Evolutionary conservation across 1,140 invertebrate genomes (phyloP).

Genomic region (Ylistrum balloti): DNA sequence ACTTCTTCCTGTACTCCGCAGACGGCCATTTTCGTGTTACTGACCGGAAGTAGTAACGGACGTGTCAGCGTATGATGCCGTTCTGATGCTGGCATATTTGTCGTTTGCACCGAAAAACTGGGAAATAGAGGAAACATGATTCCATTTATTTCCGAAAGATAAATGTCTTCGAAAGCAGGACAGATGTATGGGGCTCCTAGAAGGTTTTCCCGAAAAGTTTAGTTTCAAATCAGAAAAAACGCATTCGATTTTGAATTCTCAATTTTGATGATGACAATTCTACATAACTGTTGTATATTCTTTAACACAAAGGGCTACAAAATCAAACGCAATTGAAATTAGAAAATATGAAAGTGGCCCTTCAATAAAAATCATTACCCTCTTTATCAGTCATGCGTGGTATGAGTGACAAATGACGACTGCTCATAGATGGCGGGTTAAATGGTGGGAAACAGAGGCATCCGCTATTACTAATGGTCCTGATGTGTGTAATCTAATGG

Average conservation of each 20-base stretch:
- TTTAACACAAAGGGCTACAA: too few relatives aligned
- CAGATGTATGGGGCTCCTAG: background rate
- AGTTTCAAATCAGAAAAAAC: background rate
- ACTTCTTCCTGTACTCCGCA: background rate
- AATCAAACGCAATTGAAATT: background rate
- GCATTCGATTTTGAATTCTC: too few relatives aligned
- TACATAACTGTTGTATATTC: too few relatives aligned
- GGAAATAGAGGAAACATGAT: background rate
- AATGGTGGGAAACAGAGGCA: slow-evolving; percentile 1
- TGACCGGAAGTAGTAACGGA: background rate
- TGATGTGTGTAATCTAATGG: slow-evolving; percentile 25
- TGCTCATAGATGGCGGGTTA: background rate
- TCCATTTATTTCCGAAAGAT: background rate
- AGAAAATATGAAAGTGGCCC: too few relatives aligned
- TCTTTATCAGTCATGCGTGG: background rate
- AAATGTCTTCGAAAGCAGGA: background rate
- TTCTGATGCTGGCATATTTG: background rate
- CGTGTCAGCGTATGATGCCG: background rate
- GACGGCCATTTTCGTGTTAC: background rate
- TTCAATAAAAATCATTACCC: too few relatives aligned
- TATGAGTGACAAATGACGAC: background rate
- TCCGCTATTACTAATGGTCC: background rate
- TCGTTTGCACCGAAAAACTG: background rate
- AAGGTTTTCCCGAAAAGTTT: background rate
- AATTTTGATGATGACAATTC: too few relatives aligned